A percentile compares a stretch with the other conserved stretches of the same genome.
These are phyloP conservation scores for Endotricha flammealis DNA, from an alignment of 2,888 invertebrate species.

Conservation along the genomic window DNA sequence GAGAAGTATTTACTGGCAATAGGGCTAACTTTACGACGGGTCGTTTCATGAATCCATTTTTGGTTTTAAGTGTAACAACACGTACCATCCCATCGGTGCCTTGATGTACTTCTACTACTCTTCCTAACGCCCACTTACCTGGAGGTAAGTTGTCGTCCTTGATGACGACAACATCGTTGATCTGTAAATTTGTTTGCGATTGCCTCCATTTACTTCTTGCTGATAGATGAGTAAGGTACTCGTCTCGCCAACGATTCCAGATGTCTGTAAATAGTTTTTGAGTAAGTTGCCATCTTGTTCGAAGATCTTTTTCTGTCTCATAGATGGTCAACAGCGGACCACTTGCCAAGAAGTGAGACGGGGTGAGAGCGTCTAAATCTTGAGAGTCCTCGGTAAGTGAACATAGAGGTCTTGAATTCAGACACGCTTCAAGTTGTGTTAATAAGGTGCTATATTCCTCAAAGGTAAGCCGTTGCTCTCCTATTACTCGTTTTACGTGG, in stretches of 20 bases:
- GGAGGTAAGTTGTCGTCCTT: slow-evolving; percentile 21
- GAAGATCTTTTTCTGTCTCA: too few relatives aligned
- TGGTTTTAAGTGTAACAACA: slow-evolving; percentile 4
- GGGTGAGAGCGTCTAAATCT: slow-evolving; percentile 22
- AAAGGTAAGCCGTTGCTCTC: too few relatives aligned
- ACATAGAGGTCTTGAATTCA: slow-evolving; percentile 25
- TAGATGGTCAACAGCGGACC: slow-evolving; percentile 17
- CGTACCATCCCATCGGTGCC: slow-evolving; percentile 18
- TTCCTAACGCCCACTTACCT: slow-evolving; percentile 22
- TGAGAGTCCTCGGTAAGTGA: slow-evolving; percentile 25
- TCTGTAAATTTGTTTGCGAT: slow-evolving; percentile 15
- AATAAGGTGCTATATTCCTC: too few relatives aligned
- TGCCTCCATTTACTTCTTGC: slow-evolving; percentile 21
- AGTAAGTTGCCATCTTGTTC: slow-evolving; percentile 24
- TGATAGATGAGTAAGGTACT: slow-evolving; percentile 21
- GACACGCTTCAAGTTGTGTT: slow-evolving; percentile 22
- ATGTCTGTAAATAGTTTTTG: slow-evolving; percentile 23
- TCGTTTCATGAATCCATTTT: slow-evolving; percentile 1
- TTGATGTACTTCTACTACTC: slow-evolving; percentile 19
- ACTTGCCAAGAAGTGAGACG: slow-evolving; percentile 22
- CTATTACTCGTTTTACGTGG: too few relatives aligned
- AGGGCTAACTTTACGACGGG: slow-evolving; percentile 5
- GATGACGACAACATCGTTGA: slow-evolving; percentile 23
- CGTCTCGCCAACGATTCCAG: slow-evolving; percentile 21
- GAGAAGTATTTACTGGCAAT: too few relatives aligned